A percentile compares a stretch with the other conserved stretches of the same genome.
Evolutionary conservation across 1,140 invertebrate species (phyloP).

Genomic region (Penaeus chinensis): DNA sequence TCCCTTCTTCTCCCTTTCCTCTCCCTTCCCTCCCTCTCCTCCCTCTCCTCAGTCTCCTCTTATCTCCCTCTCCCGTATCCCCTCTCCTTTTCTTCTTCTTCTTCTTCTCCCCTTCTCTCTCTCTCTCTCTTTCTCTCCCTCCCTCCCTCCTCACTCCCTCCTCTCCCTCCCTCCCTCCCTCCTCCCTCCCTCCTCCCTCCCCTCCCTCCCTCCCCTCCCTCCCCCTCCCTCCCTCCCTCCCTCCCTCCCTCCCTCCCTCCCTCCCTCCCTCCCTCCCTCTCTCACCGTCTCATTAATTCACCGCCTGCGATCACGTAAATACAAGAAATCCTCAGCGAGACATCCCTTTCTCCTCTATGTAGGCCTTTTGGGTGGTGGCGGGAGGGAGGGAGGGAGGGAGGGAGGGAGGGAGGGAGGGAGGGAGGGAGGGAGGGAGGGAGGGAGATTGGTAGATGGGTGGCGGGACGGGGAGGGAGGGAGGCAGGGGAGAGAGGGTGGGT

Average conservation of each 20-base stretch:
- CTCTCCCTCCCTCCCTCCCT: neutral
- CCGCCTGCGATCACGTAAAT: neutral
- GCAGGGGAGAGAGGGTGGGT: neutral
- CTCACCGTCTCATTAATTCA: neutral
- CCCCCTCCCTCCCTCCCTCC: neutral
- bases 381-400: neutral
- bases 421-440: conserved; percentile 9
- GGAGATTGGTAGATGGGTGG: conserved; percentile 10
- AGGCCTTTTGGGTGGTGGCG: neutral
- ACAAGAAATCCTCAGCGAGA: neutral
- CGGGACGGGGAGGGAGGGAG: conserved; percentile 34
- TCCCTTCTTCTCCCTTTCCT: neutral
- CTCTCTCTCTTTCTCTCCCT: neutral
- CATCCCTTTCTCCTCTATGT: neutral
- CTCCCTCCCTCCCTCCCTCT: neutral
- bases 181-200: neutral
- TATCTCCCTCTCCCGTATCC: neutral
- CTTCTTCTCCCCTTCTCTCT: no score
- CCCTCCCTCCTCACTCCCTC: no score
- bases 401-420: neutral
- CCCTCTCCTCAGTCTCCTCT: no score
- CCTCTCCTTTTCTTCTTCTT: no score
- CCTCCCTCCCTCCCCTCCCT: neutral
- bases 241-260: neutral
- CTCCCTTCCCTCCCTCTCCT: no score